Conservation (phyloP, 2,113 vertebrate genomes). For the Orcinus orca region DNA sequence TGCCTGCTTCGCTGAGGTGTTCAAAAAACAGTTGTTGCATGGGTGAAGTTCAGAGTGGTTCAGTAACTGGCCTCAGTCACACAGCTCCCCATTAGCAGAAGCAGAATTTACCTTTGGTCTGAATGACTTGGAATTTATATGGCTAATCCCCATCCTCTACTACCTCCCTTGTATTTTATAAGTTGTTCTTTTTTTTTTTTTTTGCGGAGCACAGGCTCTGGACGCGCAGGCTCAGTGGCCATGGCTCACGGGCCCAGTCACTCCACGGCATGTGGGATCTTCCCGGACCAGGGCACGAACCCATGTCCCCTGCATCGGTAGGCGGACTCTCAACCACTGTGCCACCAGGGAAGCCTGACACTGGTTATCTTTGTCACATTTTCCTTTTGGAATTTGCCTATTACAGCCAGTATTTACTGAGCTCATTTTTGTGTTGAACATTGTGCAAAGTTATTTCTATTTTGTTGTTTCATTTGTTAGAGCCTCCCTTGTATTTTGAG, state of each 20-base stretch:
- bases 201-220: no score
- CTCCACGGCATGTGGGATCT: no score
- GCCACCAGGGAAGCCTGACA: neutral
- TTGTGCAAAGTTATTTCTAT: neutral
- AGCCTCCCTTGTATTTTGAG: neutral
- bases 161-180: neutral
- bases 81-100: neutral
- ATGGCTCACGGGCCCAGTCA: no score
- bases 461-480: neutral
- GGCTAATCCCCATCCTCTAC: neutral
- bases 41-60: neutral
- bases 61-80: neutral
- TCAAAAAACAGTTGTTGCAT: neutral
- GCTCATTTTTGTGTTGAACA: neutral
- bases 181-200: neutral
- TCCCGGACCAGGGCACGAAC: no score
- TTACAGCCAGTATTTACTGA: neutral
- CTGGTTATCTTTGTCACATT: slow-evolving; percentile 20
- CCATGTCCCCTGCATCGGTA: no score
- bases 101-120: neutral
- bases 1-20: neutral
- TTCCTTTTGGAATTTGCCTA: neutral
- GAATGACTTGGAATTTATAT: neutral
- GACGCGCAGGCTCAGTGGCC: no score
- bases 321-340: no score